A percentile compares a stretch with the other conserved stretches of the same genome.
These are phyloP conservation scores for Adela reaumurella DNA, from an alignment of 2,888 invertebrate genomes.

Conservation along the genomic window DNA sequence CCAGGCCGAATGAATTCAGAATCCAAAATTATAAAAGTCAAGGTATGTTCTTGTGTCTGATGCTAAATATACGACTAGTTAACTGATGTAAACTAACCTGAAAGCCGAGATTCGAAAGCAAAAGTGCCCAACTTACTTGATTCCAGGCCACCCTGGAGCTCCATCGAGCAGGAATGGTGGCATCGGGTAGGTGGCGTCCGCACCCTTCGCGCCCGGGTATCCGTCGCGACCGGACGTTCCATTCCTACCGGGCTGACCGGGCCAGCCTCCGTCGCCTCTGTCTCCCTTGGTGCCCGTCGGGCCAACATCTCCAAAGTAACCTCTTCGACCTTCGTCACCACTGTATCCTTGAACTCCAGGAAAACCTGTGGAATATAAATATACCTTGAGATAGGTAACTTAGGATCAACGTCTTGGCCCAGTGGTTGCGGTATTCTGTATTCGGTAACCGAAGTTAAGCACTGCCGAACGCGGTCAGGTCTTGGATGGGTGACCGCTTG, in stretches of 20 bases:
- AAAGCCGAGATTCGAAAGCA: too few species aligned
- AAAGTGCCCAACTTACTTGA: slow-evolving; percentile 22
- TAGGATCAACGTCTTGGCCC: too few species aligned
- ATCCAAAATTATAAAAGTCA: too few species aligned
- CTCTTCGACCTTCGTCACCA: slow-evolving; percentile 39
- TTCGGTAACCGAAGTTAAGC: too few species aligned
- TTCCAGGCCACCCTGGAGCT: slow-evolving; percentile 45
- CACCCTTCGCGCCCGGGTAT: slow-evolving; percentile 48
- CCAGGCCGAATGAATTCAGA: too few species aligned
- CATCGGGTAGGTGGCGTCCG: slow-evolving; percentile 28
- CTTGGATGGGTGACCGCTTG: too few species aligned
- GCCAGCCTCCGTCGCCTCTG: slow-evolving; percentile 39
- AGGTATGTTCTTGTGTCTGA: too few species aligned
- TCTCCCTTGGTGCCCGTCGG: slow-evolving; percentile 22
- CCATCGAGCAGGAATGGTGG: slow-evolving; percentile 34
- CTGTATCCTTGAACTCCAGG: slow-evolving; percentile 35
- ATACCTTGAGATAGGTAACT: too few species aligned
- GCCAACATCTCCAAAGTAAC: slow-evolving; percentile 26
- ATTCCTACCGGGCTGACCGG: slow-evolving; percentile 44
- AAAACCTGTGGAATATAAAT: slow-evolving; percentile 33
- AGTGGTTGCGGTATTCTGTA: too few species aligned
- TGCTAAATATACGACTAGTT: too few species aligned
- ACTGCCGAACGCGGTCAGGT: too few species aligned
- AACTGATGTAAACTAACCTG: too few species aligned
- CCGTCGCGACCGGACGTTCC: slow-evolving; percentile 54